phyloP scores from a whole-genome alignment of 2,113 vertebrate species.

The Takifugu bimaculatus region DNA sequence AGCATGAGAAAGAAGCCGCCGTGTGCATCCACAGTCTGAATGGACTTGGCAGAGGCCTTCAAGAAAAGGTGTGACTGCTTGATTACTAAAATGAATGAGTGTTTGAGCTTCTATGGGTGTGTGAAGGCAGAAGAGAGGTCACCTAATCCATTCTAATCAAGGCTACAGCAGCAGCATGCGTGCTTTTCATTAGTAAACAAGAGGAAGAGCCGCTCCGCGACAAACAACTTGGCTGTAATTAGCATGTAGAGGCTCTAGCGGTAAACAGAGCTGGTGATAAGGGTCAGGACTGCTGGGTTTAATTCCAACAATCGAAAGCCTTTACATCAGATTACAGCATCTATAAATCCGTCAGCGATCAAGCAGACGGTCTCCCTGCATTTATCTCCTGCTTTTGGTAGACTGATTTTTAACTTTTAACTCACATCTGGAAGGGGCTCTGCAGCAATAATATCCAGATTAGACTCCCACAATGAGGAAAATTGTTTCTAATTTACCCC shows the following conservation, averaged over 20 bases:
- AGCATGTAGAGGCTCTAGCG: slow-evolving; percentile 60
- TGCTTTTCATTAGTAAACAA: slow-evolving; percentile 73
- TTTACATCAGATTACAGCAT: slow-evolving; percentile 27
- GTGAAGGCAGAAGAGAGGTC: slow-evolving; percentile 52
- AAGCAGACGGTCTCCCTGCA: slow-evolving; percentile 29
- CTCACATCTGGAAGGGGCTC: no score
- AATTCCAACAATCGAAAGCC: slow-evolving; percentile 24
- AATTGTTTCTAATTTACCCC: slow-evolving; percentile 47
- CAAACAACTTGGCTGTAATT: slow-evolving; percentile 63
- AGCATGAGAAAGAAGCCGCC: slow-evolving; percentile 25
- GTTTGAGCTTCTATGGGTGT: slow-evolving; percentile 35
- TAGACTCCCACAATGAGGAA: slow-evolving; percentile 38
- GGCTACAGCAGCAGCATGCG: slow-evolving; percentile 58
- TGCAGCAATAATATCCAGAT: slow-evolving; percentile 34
- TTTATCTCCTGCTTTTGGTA: slow-evolving; percentile 39
- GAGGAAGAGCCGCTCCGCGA: slow-evolving; percentile 52
- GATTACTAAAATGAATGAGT: slow-evolving; percentile 41
- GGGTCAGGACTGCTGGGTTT: slow-evolving; percentile 47
- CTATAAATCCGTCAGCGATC: slow-evolving; percentile 6
- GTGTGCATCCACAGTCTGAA: slow-evolving; percentile 29
- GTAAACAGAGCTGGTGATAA: slow-evolving; percentile 53
- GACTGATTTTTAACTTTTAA: slow-evolving; percentile 13
- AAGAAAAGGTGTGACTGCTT: slow-evolving; percentile 44
- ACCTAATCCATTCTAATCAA: slow-evolving; percentile 75
- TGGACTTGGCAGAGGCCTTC: slow-evolving; percentile 36